These are phyloP conservation scores for Leptinotarsa rubiginosa DNA, from an alignment of 2,888 invertebrate species.

Conservation along the genomic window DNA sequence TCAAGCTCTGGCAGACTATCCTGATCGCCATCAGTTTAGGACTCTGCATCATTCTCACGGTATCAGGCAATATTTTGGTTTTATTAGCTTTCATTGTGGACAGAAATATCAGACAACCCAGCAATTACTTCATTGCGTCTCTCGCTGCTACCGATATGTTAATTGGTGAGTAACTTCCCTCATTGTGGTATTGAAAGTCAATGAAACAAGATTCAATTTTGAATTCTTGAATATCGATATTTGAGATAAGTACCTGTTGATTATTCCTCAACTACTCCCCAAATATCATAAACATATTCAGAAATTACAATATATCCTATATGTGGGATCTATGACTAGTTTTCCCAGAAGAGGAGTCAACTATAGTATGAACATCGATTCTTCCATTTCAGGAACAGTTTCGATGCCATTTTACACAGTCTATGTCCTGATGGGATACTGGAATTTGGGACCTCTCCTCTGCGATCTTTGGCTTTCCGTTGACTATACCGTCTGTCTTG, in stretches of 20 bases:
- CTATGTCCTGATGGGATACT: constrained; percentile 95
- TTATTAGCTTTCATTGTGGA: constrained; percentile 95
- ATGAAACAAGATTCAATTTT: no score
- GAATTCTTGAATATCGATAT: no score
- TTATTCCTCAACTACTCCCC: no score
- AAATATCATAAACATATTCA: no score
- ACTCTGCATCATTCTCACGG: constrained; percentile 90
- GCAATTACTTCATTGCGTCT: constrained; percentile 99
- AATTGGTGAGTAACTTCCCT: constrained; percentile 77
- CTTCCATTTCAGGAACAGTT: constrained; percentile 79
- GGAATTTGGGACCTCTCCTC: constrained; percentile 95
- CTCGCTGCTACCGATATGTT: constrained; percentile 96
- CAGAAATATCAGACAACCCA: constrained; percentile 93
- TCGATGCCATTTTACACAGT: constrained; percentile 99
- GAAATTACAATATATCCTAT: no score
- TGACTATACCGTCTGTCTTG: constrained; percentile 98
- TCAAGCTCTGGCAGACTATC: constrained; percentile 90
- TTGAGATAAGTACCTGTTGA: no score
- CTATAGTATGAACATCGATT: not conserved
- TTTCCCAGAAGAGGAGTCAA: no score
- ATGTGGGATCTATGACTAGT: no score
- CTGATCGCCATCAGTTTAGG: constrained; percentile 89
- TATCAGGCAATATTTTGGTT: constrained; percentile 95
- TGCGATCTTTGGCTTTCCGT: constrained; percentile 99
- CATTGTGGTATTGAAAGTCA: not conserved